Evolutionary conservation across 2,113 vertebrate species (phyloP).

Genomic region (Chrysemys picta): DNA sequence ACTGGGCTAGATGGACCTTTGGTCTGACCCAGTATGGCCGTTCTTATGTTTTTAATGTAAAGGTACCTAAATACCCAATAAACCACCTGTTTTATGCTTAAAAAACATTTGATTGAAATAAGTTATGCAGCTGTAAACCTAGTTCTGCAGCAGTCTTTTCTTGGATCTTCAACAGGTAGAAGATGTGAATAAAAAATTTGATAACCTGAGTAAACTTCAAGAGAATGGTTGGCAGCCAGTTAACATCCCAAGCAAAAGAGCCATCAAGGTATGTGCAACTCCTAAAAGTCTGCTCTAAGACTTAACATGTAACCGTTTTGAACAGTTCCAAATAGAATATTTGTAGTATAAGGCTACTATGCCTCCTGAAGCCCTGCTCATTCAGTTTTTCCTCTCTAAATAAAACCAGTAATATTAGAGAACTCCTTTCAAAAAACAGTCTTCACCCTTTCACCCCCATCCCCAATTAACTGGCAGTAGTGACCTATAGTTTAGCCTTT

Average conservation of each 20-base stretch:
- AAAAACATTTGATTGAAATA: not conserved
- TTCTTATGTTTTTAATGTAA: not conserved
- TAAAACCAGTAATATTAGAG: not conserved
- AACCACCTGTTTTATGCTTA: not conserved
- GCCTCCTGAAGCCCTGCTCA: not conserved
- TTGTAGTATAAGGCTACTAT: not conserved
- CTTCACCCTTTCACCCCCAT: not conserved
- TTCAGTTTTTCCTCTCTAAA: not conserved
- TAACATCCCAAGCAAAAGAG: conserved; percentile 68
- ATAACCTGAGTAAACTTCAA: conserved; percentile 85
- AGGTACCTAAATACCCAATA: not conserved
- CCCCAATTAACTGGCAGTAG: not conserved
- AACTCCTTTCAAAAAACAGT: not conserved
- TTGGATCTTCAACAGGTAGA: conserved; percentile 80
- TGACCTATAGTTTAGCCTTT: not conserved
- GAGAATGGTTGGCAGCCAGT: conserved; percentile 83
- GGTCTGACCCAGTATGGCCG: no score
- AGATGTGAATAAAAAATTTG: conserved; percentile 92
- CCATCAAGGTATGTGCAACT: conserved; percentile 78
- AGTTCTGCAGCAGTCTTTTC: not conserved
- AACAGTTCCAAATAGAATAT: not conserved
- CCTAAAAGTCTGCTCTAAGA: not conserved
- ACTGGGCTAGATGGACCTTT: no score
- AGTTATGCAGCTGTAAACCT: not conserved
- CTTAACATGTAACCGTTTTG: not conserved